Evolutionary conservation across 2,797 vertebrate species (phyloP).

Genomic region (Sorex maritimensis): DNA sequence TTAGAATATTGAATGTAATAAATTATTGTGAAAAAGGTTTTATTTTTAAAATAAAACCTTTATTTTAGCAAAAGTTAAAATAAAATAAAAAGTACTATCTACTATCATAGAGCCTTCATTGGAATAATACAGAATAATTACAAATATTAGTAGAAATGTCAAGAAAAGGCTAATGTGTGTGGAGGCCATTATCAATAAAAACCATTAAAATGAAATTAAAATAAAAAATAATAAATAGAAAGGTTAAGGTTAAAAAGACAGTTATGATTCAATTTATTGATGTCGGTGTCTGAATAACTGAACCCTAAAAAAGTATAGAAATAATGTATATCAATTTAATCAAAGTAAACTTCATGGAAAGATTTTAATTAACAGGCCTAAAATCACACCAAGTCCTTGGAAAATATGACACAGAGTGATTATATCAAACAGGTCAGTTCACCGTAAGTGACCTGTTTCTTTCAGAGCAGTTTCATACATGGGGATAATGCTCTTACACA

Average conservation of each 20-base stretch:
- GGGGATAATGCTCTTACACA: no score
- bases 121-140: no score
- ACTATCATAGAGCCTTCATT: no score
- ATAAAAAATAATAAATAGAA: neutral
- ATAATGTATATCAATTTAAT: slow-evolving; percentile 14
- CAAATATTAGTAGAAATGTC: no score
- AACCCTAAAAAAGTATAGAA: neutral
- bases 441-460: no score
- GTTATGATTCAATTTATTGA: neutral
- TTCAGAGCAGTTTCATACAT: no score
- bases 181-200: neutral
- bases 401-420: neutral
- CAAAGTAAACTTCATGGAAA: slow-evolving; percentile 4
- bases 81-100: no score
- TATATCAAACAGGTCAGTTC: no score
- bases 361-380: neutral
- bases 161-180: neutral
- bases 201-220: neutral
- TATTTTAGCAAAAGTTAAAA: no score
- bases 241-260: neutral
- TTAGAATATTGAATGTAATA: no score
- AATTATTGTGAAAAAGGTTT: no score
- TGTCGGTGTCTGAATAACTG: neutral
- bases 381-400: neutral
- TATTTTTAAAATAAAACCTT: no score